Evolutionary conservation across 2,797 vertebrate genomes (phyloP), one percentile per base, ranked within the genome.

Genomic region (Coregonus ussuriensis): DNA sequence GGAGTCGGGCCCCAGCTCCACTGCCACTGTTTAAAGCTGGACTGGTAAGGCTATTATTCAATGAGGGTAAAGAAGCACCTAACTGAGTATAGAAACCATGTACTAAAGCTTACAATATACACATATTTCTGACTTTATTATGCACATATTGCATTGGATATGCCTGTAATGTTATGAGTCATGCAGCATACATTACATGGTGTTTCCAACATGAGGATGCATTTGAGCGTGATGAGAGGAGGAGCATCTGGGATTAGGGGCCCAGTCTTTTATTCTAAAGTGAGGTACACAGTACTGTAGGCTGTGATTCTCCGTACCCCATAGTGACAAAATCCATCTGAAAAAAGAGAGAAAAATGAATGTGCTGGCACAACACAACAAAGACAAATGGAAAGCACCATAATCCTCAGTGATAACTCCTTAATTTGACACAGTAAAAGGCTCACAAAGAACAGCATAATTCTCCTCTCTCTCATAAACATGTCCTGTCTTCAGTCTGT

Each of bases 1-100:
- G 85, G 81, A 85, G 84, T 77, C 4, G 82, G 85, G 87, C 79
- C 84, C 86, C 29, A 29, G 79, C 81, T 78, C 66, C 76, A 74
- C 78, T 80, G 78, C 62, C 21, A 73, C 31, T n/a, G 56, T 54
- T 71, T 47, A 51, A 71, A 71, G 41, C 37, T 47, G 41, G 25
- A 54, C 25, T 53, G n/a, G 56, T 47, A n/a, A 62, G 35, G 31
- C 72, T 47, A 16, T 37, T 41, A 74, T 47, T 74, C 35, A 63
- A 7, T 63, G 11, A 71, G 47, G 6, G 29, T 7, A 29, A 51
- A 52, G 21, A 16, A 31, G 18, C 21, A 54, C 21, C 15, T 41
- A 33, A 67, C 66, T 35, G 65, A 67, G 31, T 67, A 67, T 31
- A 15, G 25, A 33, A 13, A 14, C 9, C 41, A 47, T 47, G 41